Evolutionary conservation across 1,140 invertebrate genomes (phyloP).

Genomic region (Pteromalus puparum): DNA sequence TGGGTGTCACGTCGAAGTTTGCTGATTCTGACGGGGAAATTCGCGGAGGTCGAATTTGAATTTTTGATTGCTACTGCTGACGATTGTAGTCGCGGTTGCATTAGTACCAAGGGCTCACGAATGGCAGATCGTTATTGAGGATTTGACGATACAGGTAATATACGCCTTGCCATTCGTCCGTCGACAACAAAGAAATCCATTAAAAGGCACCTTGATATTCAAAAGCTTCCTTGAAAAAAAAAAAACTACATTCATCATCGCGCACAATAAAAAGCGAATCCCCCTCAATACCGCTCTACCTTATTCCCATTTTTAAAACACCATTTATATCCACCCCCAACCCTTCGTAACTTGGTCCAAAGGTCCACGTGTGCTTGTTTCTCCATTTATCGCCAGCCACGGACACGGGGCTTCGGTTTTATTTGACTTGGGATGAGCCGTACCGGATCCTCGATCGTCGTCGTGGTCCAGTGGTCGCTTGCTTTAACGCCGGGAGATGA

Average conservation of each 20-base stretch:
- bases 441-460: background rate
- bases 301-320: constrained; percentile 25
- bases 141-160: too few relatives aligned
- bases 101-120: too few relatives aligned
- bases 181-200: too few relatives aligned
- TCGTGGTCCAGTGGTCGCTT: background rate
- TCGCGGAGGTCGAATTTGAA: background rate
- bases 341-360: background rate
- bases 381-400: constrained; percentile 43
- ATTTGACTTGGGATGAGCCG: constrained; percentile 48
- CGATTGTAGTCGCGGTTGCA: too few relatives aligned
- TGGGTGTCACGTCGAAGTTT: background rate
- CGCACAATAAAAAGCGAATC: background rate
- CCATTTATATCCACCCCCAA: constrained; percentile 20
- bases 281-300: background rate
- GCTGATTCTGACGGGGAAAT: background rate
- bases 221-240: background rate
- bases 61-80: background rate
- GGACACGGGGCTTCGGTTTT: constrained; percentile 35
- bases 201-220: too few relatives aligned
- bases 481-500: constrained; percentile 30
- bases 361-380: constrained; percentile 29
- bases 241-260: background rate
- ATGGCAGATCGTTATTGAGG: too few relatives aligned
- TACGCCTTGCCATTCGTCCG: too few relatives aligned